Evolutionary conservation across 2,797 vertebrate genomes (phyloP).

Genomic region (Bradypodion ventrale): DNA sequence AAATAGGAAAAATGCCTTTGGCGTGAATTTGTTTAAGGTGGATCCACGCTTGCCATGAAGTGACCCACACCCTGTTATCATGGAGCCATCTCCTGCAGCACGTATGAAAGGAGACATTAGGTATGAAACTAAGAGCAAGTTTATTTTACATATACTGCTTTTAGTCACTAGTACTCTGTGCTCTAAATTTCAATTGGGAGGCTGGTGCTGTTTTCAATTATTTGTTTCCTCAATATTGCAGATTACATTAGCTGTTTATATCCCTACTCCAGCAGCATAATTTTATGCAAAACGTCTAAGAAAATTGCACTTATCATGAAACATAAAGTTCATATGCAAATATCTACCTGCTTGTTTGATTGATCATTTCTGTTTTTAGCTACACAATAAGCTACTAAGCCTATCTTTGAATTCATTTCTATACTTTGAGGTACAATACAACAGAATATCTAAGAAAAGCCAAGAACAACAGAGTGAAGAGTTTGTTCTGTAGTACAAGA

Average conservation of each 20-base stretch:
- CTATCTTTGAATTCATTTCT: not conserved
- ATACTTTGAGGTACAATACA: not conserved
- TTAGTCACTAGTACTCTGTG: not conserved
- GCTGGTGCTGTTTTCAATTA: conserved; percentile 17
- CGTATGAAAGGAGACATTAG: no score
- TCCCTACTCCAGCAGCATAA: not conserved
- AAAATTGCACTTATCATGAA: conserved; percentile 16
- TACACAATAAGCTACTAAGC: not conserved
- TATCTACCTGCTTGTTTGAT: not conserved
- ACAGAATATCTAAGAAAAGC: not conserved
- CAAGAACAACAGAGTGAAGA: conserved; percentile 6
- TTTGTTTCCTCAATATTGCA: not conserved
- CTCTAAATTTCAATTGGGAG: conserved; percentile 2
- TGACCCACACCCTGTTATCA: no score
- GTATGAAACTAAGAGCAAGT: conserved; percentile 10
- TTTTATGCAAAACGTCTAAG: conserved; percentile 6
- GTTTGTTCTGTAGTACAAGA: not conserved
- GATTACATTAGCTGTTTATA: not conserved
- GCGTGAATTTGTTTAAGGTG: no score
- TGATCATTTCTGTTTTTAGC: conserved; percentile 5
- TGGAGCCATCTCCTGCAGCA: no score
- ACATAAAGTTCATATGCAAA: not conserved
- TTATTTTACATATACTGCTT: conserved; percentile 17
- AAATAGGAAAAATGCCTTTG: no score
- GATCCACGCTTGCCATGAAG: no score